Conservation (phyloP, 2,797 vertebrate species). For the Artibeus jamaicensis region DNA sequence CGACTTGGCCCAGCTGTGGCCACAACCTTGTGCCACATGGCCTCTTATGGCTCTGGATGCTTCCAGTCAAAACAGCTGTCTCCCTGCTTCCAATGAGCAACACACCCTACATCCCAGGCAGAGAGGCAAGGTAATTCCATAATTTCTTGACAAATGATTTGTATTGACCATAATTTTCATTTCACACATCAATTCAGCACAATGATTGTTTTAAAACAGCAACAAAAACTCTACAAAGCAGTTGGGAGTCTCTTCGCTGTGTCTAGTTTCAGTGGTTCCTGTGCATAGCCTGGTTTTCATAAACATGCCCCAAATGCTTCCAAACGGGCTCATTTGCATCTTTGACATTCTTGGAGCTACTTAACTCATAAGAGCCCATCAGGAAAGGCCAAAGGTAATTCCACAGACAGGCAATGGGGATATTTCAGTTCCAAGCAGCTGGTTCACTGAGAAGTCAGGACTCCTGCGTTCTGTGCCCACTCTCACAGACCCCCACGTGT, state of each 20-base stretch:
- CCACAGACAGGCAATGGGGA: neutral
- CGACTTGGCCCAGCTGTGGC: neutral
- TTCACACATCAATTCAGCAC: constrained; percentile 42
- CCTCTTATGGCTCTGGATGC: neutral
- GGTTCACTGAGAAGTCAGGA: neutral
- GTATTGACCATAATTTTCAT: constrained; percentile 46
- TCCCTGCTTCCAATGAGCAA: neutral
- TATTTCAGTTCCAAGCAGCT: neutral
- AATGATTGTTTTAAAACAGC: constrained; percentile 63
- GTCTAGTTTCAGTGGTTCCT: neutral
- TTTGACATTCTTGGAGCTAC: neutral
- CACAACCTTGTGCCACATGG: neutral
- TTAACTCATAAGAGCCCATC: neutral
- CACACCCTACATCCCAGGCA: neutral
- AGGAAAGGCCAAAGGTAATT: neutral
- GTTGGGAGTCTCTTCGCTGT: constrained; percentile 1
- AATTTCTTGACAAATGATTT: constrained; percentile 52
- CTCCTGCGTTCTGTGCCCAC: neutral
- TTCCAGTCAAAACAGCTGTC: neutral
- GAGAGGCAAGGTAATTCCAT: constrained; percentile 30
- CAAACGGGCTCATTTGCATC: neutral
- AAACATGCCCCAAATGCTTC: neutral
- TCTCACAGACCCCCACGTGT: neutral
- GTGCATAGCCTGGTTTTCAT: neutral
- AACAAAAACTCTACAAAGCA: constrained; percentile 27